Base-by-base conservation (phyloP, 1,140 invertebrate species). In the Drosophila lacteicornis region DNA sequence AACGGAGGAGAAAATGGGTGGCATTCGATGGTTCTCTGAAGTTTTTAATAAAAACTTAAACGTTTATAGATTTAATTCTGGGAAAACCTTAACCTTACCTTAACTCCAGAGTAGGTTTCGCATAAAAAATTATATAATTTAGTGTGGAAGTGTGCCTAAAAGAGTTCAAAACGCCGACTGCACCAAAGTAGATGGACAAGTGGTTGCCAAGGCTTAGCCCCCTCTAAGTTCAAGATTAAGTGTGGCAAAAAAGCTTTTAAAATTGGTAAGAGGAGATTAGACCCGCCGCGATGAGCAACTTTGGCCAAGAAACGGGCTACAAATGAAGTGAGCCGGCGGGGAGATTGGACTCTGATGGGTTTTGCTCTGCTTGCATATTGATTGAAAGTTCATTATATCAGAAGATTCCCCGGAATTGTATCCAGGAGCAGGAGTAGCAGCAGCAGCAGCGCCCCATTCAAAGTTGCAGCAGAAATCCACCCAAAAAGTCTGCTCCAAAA, bases 381-480 rank as follows among this genome's bases (percentile, higher is more conserved):
- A 71, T 71, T 71, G 53, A 73, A 73, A 71, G 69, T 73, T 73
- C 53, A 71, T 70, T 70, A 71, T 40, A 71, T 70, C 43, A 56
- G 67, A n/a, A 25, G 19, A 40, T 19, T 59, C 27, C 27, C 51
- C 36, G 25, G 30, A 73, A 73, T 43, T 59, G 45, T 60, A 60
- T 56, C 67, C 38, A 57, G 27, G 25, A 33, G 11, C 49, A 33
- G n/a, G 15, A 33, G 17, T 3, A 55, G 12, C 17, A 38, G 33
- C 12, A 4, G 51, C 33, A 38, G 33, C 12, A 4, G 51, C 1
- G 7, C 51, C 25, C 25, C 53, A 51, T 59, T 56, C 67, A 73
- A 73, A 63, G 69, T 78, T 82, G 65, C 65, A 38, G 9, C 27
- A 12, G 33, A 43, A 11, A 36, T 25, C 50, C 9, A 12, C 49